Base-by-base conservation (phyloP, 2,797 vertebrate species). In the Takifugu ocellatus region DNA sequence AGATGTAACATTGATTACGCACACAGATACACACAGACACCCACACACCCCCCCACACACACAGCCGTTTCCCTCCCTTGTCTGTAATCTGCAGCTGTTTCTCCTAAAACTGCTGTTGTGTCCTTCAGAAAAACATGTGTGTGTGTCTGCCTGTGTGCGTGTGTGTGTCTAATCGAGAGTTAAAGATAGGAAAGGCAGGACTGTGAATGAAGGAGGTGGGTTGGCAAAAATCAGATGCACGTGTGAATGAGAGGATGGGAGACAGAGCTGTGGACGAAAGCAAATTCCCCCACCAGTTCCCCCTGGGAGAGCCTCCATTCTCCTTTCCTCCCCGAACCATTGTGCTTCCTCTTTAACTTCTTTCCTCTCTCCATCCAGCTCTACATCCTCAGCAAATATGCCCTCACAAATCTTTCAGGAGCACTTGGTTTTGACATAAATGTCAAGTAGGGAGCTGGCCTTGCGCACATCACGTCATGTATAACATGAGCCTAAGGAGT, bases 11-110 rank as follows among this genome's bases (percentile, higher is more conserved):
- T 3, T 4, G 17, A 70, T 58, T 47, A 16, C 25, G 12, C 24
- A 27, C 24, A 33, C 15, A 45, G 16, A 15, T 42, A 31, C 29
- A 36, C 33, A 46, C 44, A 21, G 3, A 57, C 54, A 62, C 47
- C 43, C 49, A 56, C 55, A 31, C 44, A 46, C 61, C 54, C 62
- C 49, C 49, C 33, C 27, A 33, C 50, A 33, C 50, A 51, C 70
- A 51, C 55, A 63, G 68, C 63, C 65, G 66, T 55, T 67, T 70
- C 69, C 73, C 74, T 78, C 70, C 71, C 79, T 61, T 24, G 48
- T 67, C 56, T 81, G 29, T 84, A 84, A 83, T 86, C 82, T 77
- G 80, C 88, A 90, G 87, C 88, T 90, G 88, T 84, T 88, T 79
- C 68, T 81, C 70, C 77, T 80, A 74, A 74, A 87, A 21, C 44